Base-by-base conservation (phyloP, 2,113 vertebrate species). In the Epinephelus lanceolatus region DNA sequence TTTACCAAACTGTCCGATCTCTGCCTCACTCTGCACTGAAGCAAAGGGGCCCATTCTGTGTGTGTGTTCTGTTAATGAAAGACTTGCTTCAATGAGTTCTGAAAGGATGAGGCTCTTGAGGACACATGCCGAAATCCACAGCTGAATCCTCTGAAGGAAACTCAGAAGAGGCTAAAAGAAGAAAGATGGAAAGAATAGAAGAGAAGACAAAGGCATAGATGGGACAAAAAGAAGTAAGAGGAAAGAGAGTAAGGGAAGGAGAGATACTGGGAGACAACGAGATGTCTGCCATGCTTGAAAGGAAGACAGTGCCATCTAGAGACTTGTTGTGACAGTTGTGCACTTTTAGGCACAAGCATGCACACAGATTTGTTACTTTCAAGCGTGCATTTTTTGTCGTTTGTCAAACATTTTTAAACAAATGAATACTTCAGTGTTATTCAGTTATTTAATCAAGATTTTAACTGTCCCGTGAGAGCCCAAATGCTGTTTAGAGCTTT, bases 271-370 rank as follows among this genome's bases (percentile, higher is more conserved):
- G 40, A 71, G 79, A 85, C 37, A 30, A 1, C 9, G n/a, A 25
- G 53, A 67, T 27, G 62, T 82, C 56, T 68, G 74, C 74, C 72
- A 85, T 42, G 78, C 89, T 91, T 84, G 85, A 91, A 90, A 95
- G 94, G 94, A 95, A 88, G 89, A 95, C 88, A 96, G 94, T 94
- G 95, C 95, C 95, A 95, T 93, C 95, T 96, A 95, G 89, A 93
- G 94, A 88, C 91, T 49, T 84, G 3, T 2, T 47, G 79, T 51
- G 86, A 89, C 73, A 77, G 70, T 45, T 67, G 60, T 66, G 25
- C 71, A 62, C 53, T 71, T 40, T 66, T 21, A 42, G 42, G 55
- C 40, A 52, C 21, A 27, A 27, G 23, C 10, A 33, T n/a, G 69
- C 10, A 68, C 1, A 33, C 11, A 83, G 42, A 40, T 11, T 15